Evolutionary conservation across 2,888 invertebrate genomes (phyloP).

Genomic region (Adelognathus sp.): DNA sequence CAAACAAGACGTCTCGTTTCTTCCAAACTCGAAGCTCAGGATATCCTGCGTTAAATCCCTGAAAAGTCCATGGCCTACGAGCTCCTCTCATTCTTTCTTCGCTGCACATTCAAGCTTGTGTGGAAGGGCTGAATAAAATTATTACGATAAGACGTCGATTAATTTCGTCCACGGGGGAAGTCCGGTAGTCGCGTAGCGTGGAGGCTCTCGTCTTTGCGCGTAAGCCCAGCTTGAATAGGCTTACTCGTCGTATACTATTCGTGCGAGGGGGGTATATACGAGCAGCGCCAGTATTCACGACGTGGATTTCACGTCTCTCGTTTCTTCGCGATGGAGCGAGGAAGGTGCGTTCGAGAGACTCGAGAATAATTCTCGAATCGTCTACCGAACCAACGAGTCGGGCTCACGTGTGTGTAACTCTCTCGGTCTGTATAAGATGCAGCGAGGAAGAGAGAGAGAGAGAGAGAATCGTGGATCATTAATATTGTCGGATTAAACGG

Average conservation of each 20-base stretch:
- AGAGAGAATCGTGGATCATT: slow-evolving; percentile 79
- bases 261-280: slow-evolving; percentile 34
- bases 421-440: slow-evolving; percentile 60
- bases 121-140: slow-evolving; percentile 75
- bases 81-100: background rate
- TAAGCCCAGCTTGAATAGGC: slow-evolving; percentile 76
- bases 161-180: slow-evolving; percentile 74
- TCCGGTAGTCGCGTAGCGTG: slow-evolving; percentile 70
- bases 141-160: slow-evolving; percentile 79
- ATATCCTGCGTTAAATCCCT: background rate
- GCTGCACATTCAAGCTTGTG: slow-evolving; percentile 54
- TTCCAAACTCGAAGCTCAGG: background rate
- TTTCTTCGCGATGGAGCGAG: slow-evolving; percentile 8
- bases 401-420: slow-evolving; percentile 9
- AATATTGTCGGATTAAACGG: slow-evolving; percentile 80
- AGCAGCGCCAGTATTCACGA: slow-evolving; percentile 33
- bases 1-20: background rate
- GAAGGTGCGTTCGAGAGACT: slow-evolving; percentile 54
- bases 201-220: slow-evolving; percentile 58
- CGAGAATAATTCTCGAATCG: slow-evolving; percentile 72
- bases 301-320: slow-evolving; percentile 30
- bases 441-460: too few relatives aligned
- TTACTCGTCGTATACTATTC: slow-evolving; percentile 62
- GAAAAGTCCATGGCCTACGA: background rate
- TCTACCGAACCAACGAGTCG: slow-evolving; percentile 56